phyloP scores from a whole-genome alignment of 2,797 vertebrate species.

The Acropternis orthonyx region DNA sequence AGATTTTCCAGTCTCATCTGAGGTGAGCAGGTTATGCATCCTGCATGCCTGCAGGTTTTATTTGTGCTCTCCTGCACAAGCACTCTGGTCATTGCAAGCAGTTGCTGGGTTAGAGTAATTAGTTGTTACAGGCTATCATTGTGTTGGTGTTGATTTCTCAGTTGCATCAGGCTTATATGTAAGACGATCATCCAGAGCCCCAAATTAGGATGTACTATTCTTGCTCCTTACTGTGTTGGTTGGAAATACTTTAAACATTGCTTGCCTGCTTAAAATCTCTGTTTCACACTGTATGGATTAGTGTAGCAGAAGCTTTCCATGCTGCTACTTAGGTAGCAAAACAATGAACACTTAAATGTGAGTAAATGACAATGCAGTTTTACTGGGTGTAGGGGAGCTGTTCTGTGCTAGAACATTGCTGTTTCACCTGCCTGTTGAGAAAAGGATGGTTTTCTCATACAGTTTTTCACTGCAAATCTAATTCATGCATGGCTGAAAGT shows the following conservation, averaged over 20 bases:
- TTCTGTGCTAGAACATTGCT: not conserved
- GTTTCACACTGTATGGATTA: not conserved
- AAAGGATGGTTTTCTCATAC: not conserved
- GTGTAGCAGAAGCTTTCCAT: not conserved
- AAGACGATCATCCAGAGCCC: not conserved
- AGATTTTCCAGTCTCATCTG: not conserved
- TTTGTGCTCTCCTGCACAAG: accelerated
- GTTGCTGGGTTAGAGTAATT: not conserved
- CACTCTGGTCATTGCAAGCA: not conserved
- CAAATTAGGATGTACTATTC: not conserved
- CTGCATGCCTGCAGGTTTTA: not conserved
- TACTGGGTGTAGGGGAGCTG: not conserved
- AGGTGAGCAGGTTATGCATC: not conserved
- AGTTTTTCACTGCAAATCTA: not conserved
- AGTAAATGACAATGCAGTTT: not conserved
- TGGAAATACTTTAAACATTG: not conserved
- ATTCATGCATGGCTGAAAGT: not conserved
- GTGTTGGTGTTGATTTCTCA: not conserved
- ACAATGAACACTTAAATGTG: not conserved
- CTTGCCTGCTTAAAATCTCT: not conserved
- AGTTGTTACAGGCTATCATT: not conserved
- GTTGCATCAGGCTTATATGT: not conserved
- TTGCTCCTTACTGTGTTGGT: not conserved
- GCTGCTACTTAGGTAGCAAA: not conserved
- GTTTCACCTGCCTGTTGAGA: not conserved